Evolutionary conservation across 2,888 invertebrate species (phyloP).

Genomic region (Cataglyphis rosenhaueri): DNA sequence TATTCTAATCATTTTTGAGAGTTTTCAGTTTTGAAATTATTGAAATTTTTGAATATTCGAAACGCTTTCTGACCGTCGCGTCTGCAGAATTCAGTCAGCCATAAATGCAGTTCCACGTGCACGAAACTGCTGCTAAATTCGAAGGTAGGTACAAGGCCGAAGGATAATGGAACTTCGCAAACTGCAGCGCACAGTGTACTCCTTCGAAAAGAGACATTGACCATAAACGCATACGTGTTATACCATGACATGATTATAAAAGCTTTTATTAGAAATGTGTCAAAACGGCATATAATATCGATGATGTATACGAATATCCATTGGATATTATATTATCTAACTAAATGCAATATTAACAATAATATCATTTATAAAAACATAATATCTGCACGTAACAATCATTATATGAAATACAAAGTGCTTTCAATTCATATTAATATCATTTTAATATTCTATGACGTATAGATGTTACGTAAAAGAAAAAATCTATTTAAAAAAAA

Average conservation of each 20-base stretch:
- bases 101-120: constrained; percentile 30
- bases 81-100: constrained; percentile 20
- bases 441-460: not conserved
- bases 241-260: not conserved
- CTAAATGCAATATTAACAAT: constrained; percentile 20
- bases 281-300: constrained; percentile 1
- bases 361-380: not conserved
- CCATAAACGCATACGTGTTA: constrained; percentile 27
- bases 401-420: not conserved
- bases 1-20: not conserved
- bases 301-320: not conserved
- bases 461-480: not conserved
- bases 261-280: constrained; percentile 37
- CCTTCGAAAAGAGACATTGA: constrained; percentile 39
- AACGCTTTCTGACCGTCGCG: constrained; percentile 5
- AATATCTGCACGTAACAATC: not conserved
- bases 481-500: not conserved
- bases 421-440: not conserved
- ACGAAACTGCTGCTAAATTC: constrained; percentile 30
- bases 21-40: not conserved
- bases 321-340: not conserved
- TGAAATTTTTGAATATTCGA: constrained; percentile 18
- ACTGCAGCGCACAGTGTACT: constrained; percentile 12
- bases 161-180: constrained; percentile 44
- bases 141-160: constrained; percentile 15